phyloP scores from a whole-genome alignment of 2,797 vertebrate genomes.

The Pangasius krempfi region DNA sequence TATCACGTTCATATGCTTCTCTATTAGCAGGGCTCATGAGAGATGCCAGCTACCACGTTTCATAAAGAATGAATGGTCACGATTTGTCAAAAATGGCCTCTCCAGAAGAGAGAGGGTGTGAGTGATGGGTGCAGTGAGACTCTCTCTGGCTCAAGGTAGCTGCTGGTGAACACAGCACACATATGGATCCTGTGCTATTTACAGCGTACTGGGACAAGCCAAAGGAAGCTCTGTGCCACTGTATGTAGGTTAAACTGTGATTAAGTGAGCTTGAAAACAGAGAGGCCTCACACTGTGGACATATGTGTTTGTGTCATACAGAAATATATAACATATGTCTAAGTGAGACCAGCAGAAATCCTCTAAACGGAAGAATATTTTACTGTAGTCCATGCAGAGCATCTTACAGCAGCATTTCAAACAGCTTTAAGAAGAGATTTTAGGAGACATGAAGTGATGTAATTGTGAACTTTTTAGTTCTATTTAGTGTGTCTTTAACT shows the following conservation, averaged over 20 bases:
- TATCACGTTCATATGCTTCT: slow-evolving; percentile 24
- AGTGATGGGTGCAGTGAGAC: slow-evolving; percentile 38
- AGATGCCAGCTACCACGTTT: slow-evolving; percentile 6
- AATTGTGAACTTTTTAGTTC: background rate
- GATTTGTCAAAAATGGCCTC: background rate
- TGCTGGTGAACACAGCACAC: slow-evolving; percentile 27
- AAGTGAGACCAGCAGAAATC: slow-evolving; percentile 4
- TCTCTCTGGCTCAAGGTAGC: slow-evolving; percentile 31
- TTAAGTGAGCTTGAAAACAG: slow-evolving; percentile 38
- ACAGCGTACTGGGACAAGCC: slow-evolving; percentile 31
- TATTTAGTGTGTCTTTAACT: background rate
- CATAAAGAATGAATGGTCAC: slow-evolving; percentile 11
- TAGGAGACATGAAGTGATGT: background rate
- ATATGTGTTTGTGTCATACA: slow-evolving; percentile 18
- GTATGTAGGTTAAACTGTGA: slow-evolving; percentile 42
- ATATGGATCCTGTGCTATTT: slow-evolving; percentile 48
- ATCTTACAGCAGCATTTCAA: slow-evolving; percentile 1
- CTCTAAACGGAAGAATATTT: background rate
- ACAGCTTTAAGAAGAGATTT: slow-evolving; percentile 13
- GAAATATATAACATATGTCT: slow-evolving; percentile 10
- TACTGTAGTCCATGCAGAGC: slow-evolving; percentile 4
- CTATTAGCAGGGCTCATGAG: slow-evolving; percentile 26
- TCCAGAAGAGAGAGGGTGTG: background rate
- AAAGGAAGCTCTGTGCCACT: slow-evolving; percentile 31
- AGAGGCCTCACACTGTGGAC: slow-evolving; percentile 35